Evolutionary conservation across 1,140 invertebrate genomes (phyloP).

Genomic region (Drosophila chauvacae): DNA sequence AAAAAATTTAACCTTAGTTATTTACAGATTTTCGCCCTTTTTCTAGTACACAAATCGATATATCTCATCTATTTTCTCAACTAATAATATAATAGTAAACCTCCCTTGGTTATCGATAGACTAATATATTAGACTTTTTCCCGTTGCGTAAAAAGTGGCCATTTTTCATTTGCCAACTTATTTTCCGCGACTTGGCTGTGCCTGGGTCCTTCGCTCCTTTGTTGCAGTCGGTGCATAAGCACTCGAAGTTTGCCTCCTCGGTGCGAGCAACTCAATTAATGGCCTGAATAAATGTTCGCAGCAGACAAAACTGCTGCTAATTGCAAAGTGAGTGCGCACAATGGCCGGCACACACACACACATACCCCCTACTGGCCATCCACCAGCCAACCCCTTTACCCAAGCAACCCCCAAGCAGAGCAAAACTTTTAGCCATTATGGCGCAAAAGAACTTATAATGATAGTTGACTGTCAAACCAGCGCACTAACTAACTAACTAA

Average conservation of each 20-base stretch:
- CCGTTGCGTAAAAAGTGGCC: conserved; percentile 18
- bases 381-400: background rate
- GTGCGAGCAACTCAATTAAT: conserved; percentile 78
- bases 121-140: background rate
- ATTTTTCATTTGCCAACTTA: conserved; percentile 27
- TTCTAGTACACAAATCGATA: background rate
- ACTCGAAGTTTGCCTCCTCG: conserved; percentile 44
- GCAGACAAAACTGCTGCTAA: conserved; percentile 81
- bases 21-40: background rate
- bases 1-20: too few relatives aligned
- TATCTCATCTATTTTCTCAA: background rate
- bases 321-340: conserved; percentile 71
- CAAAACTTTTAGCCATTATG: conserved; percentile 77
- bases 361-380: conserved; percentile 15
- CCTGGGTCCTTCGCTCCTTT: conserved; percentile 12
- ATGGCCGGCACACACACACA: conserved; percentile 40
- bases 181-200: conserved; percentile 24
- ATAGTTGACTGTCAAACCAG: conserved; percentile 78
- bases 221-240: conserved; percentile 43
- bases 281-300: conserved; percentile 71
- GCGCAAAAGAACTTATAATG: conserved; percentile 77
- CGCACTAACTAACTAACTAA: conserved; percentile 63
- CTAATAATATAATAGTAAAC: background rate
- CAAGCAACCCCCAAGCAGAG: background rate
- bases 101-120: background rate